Evolutionary conservation across 2,888 invertebrate genomes (phyloP).

Genomic region (Serrognathus titanus): DNA sequence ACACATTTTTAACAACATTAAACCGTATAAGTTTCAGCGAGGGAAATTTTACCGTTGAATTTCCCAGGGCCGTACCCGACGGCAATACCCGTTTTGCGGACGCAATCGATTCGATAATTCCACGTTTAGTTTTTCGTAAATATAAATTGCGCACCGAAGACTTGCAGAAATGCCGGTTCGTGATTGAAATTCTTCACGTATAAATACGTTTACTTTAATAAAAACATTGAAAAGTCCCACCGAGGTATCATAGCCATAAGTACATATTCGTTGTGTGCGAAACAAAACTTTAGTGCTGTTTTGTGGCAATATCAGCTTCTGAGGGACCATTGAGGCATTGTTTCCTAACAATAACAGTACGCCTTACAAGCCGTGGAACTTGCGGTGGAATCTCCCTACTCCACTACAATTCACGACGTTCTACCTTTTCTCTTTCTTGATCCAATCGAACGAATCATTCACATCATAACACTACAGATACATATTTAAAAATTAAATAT

Average conservation of each 20-base stretch:
- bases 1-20: too few species aligned
- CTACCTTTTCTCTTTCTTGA: background rate
- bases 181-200: constrained; percentile 6
- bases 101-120: too few species aligned
- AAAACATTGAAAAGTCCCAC: constrained; percentile 32
- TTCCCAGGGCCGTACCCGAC: too few species aligned
- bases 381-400: constrained; percentile 3
- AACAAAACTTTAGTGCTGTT: constrained; percentile 48
- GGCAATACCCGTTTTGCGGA: too few species aligned
- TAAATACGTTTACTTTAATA: constrained; percentile 31
- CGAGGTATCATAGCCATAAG: constrained; percentile 39
- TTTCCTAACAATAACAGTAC: constrained; percentile 46
- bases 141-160: too few species aligned
- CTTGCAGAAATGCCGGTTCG: background rate
- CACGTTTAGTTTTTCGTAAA: too few species aligned
- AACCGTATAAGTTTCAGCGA: too few species aligned
- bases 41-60: too few species aligned
- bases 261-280: constrained; percentile 42
- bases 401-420: background rate
- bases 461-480: background rate
- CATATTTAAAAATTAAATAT: background rate
- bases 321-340: constrained; percentile 45
- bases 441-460: background rate
- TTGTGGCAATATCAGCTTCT: constrained; percentile 45
- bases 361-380: constrained; percentile 37